These are phyloP conservation scores for Ophion ellenae DNA, from an alignment of 2,888 invertebrate genomes.

Conservation along the genomic window DNA sequence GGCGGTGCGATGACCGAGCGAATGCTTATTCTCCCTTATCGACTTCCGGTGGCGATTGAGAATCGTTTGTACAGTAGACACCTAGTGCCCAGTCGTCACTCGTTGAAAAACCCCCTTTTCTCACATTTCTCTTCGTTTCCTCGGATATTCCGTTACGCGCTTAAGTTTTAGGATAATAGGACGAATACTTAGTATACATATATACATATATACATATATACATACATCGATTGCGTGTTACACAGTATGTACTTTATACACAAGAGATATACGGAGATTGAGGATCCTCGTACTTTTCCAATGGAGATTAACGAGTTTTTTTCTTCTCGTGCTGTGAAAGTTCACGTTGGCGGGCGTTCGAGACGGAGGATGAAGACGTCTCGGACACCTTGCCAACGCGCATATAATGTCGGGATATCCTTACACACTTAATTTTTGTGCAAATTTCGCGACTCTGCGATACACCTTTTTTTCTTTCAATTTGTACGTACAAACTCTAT, in stretches of 20 bases:
- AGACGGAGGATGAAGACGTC: no score
- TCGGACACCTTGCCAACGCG: background rate
- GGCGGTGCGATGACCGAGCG: no score
- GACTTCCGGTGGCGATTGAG: constrained; percentile 34
- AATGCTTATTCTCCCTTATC: no score
- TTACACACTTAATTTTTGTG: background rate
- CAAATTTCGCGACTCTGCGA: constrained; percentile 13
- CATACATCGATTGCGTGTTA: background rate
- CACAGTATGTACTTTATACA: background rate
- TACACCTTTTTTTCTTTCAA: background rate
- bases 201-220: constrained; percentile 4
- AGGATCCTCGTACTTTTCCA: constrained; percentile 32
- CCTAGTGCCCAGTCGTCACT: constrained; percentile 34
- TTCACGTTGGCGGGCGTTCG: background rate
- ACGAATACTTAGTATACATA: constrained; percentile 10
- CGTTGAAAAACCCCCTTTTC: background rate
- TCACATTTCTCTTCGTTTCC: constrained; percentile 18
- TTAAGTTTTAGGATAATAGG: constrained; percentile 48
- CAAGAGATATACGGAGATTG: background rate
- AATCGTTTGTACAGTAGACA: constrained; percentile 61
- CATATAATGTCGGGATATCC: background rate
- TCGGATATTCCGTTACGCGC: constrained; percentile 31
- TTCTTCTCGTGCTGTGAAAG: constrained; percentile 39
- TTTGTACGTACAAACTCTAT: background rate
- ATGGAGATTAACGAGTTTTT: constrained; percentile 23